These are phyloP conservation scores for Natator depressus DNA, from an alignment of 2,113 vertebrate species.

Conservation along the genomic window DNA sequence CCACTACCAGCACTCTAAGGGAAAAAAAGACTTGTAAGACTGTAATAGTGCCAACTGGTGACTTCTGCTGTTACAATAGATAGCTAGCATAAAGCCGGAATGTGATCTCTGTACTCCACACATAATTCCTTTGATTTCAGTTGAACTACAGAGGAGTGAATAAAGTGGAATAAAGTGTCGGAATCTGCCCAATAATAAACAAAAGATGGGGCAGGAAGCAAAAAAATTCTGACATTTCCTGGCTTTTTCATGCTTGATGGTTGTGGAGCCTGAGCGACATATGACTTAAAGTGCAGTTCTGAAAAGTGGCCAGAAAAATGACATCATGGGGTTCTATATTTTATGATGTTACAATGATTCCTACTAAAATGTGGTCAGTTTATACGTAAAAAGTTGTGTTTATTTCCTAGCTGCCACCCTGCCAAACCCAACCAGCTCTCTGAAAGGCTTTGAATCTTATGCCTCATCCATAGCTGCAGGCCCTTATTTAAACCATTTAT, in stretches of 20 bases:
- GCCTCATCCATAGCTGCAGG: too few species aligned
- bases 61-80: neutral
- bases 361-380: neutral
- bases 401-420: neutral
- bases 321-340: neutral
- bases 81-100: neutral
- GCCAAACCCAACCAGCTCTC: neutral
- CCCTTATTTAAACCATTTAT: neutral
- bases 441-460: neutral
- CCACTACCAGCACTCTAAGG: neutral
- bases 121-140: neutral
- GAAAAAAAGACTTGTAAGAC: neutral
- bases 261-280: neutral
- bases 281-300: neutral
- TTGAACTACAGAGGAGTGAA: neutral
- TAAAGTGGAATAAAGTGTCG: neutral
- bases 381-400: neutral
- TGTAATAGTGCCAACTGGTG: neutral
- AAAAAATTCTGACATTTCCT: neutral
- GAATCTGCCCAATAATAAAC: neutral
- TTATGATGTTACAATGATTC: neutral
- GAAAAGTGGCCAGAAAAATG: neutral
- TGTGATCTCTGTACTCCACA: neutral
- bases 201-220: neutral
- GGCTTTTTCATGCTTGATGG: neutral